phyloP scores from a whole-genome alignment of 2,888 invertebrate genomes.

The Icerya purchasi region DNA sequence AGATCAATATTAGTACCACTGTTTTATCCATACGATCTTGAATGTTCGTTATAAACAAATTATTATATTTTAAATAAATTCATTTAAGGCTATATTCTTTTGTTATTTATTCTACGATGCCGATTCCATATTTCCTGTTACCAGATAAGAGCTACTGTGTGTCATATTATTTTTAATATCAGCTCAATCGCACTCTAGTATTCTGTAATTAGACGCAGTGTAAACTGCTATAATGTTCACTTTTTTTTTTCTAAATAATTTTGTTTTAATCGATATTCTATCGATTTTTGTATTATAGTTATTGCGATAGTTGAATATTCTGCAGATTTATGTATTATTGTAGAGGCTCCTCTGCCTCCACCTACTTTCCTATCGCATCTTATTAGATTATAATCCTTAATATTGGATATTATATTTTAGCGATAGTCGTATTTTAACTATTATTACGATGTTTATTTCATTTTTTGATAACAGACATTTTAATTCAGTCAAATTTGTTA shows the following conservation, averaged over 20 bases:
- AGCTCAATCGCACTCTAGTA: not conserved
- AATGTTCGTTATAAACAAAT: not conserved
- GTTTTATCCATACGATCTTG: not conserved
- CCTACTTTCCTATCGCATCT: not conserved
- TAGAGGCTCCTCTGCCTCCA: not conserved
- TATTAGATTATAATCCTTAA: not conserved
- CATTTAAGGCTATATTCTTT: not conserved
- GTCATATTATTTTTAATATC: not conserved
- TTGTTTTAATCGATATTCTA: not conserved
- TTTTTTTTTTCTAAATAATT: not conserved
- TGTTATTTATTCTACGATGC: not conserved
- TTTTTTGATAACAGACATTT: not conserved
- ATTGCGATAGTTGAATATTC: not conserved
- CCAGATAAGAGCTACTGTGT: not conserved
- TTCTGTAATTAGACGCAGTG: not conserved
- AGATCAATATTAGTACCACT: not conserved
- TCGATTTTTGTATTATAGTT: not conserved
- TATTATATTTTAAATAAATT: not conserved
- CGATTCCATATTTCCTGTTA: not conserved
- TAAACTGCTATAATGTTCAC: not conserved
- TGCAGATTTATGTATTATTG: not conserved
- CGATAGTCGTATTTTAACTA: not conserved
- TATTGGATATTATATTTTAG: not conserved
- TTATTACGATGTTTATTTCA: not conserved
- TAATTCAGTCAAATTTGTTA: not conserved